phyloP scores from a whole-genome alignment of 2,113 vertebrate genomes.

The Zootoca vivipara region DNA sequence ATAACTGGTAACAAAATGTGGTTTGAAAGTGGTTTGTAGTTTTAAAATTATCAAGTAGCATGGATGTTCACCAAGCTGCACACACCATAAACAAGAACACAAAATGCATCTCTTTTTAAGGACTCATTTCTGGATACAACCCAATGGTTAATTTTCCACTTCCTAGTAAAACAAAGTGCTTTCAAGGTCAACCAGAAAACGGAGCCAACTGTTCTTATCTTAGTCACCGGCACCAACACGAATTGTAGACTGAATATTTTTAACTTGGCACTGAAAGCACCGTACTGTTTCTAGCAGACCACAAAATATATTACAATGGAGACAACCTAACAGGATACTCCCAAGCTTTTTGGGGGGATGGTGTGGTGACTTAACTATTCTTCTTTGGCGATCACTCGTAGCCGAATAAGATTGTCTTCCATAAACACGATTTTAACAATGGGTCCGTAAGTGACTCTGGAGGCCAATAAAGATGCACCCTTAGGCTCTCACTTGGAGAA shows the following conservation, averaged over 20 bases:
- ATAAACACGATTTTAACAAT: too few relatives aligned
- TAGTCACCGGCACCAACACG: background rate
- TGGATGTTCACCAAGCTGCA: background rate
- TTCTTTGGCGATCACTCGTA: too few relatives aligned
- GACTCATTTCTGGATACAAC: conserved; percentile 22
- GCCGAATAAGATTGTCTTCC: too few relatives aligned
- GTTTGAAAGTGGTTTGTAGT: background rate
- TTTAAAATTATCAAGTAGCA: background rate
- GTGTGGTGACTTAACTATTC: background rate
- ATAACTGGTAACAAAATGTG: background rate
- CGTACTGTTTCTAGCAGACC: background rate
- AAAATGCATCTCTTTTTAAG: background rate
- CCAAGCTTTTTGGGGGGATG: background rate
- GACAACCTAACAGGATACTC: background rate
- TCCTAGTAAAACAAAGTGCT: conserved; percentile 28
- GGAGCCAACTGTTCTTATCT: conserved; percentile 33
- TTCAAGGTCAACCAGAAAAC: conserved; percentile 31
- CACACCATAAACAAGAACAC: conserved; percentile 7
- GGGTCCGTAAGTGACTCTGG: too few relatives aligned
- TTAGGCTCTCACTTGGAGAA: too few relatives aligned
- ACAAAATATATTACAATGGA: conserved; percentile 15
- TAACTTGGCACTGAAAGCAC: conserved; percentile 18
- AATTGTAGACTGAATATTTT: conserved; percentile 22
- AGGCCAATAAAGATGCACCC: background rate
- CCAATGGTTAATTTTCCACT: conserved; percentile 11